Percentiles rank a stretch among this genome's conserved stretches.
These are phyloP conservation scores for Sussaba pulchella DNA, from an alignment of 2,888 invertebrate species.

Conservation along the genomic window DNA sequence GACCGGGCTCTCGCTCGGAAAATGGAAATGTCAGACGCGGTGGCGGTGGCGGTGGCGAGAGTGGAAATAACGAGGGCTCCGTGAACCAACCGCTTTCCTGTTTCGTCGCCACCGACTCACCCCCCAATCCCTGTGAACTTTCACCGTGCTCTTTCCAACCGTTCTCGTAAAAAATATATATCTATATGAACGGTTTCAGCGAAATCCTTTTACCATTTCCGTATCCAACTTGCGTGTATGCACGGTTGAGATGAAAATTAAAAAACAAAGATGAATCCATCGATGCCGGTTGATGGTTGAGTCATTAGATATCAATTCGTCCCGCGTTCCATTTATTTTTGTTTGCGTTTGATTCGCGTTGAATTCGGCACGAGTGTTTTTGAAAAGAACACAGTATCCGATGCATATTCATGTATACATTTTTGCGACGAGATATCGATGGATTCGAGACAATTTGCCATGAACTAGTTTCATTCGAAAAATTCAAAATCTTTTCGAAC, in stretches of 20 bases:
- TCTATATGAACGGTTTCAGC: conserved; percentile 2
- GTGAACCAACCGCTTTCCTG: conserved; percentile 45
- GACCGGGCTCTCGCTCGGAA: conserved; percentile 65
- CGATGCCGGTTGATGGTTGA: too few relatives aligned
- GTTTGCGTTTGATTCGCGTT: too few relatives aligned
- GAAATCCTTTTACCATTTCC: neutral
- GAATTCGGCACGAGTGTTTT: too few relatives aligned
- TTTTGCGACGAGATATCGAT: neutral
- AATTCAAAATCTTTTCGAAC: too few relatives aligned
- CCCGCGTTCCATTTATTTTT: too few relatives aligned
- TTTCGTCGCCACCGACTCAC: conserved; percentile 32
- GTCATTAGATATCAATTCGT: too few relatives aligned
- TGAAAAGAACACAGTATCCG: too few relatives aligned
- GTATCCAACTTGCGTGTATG: too few relatives aligned
- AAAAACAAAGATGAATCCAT: neutral
- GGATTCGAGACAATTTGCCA: too few relatives aligned
- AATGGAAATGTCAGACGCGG: conserved; percentile 74
- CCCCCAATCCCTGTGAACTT: neutral
- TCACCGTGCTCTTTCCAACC: conserved; percentile 7
- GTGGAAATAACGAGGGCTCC: conserved; percentile 72
- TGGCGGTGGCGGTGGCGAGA: conserved; percentile 17
- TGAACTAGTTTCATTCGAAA: too few relatives aligned
- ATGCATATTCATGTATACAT: neutral
- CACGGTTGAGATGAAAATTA: neutral
- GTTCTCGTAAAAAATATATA: conserved; percentile 28